These are phyloP conservation scores for Brachyrhaphis roseni DNA, from an alignment of 2,797 vertebrate genomes.

Conservation along the genomic window DNA sequence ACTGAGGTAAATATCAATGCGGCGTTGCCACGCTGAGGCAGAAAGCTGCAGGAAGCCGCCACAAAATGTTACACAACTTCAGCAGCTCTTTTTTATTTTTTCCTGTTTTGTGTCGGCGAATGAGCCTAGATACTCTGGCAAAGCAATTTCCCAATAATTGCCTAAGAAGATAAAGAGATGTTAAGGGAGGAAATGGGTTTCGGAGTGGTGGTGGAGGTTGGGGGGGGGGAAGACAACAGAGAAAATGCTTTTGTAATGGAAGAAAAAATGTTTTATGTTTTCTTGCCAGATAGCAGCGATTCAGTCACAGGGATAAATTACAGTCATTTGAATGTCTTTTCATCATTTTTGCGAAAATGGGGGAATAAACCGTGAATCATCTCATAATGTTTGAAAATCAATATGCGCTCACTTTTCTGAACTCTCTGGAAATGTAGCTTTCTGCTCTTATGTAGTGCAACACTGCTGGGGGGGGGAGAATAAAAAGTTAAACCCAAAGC, in stretches of 20 bases:
- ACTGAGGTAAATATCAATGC: constrained; percentile 41
- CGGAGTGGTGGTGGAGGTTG: background rate
- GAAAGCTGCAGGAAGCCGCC: constrained; percentile 18
- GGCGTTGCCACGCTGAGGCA: constrained; percentile 5
- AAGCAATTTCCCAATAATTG: constrained; percentile 53
- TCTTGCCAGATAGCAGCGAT: constrained; percentile 24
- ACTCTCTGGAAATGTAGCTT: constrained; percentile 3
- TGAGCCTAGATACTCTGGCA: constrained; percentile 16
- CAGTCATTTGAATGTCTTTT: constrained; percentile 43
- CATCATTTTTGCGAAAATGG: constrained; percentile 38
- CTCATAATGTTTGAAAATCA: constrained; percentile 21
- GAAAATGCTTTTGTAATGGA: constrained; percentile 50
- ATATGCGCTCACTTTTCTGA: constrained; percentile 13
- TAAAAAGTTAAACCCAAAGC: constrained; percentile 7
- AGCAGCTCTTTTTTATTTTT: background rate
- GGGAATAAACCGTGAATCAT: constrained; percentile 47
- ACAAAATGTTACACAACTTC: constrained; percentile 22
- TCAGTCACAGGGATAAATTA: constrained; percentile 40
- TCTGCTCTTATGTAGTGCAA: background rate
- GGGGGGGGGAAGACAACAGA: constrained; percentile 20
- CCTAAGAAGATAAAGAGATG: constrained; percentile 39
- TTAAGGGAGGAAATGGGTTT: constrained; percentile 36
- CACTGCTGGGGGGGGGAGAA: background rate
- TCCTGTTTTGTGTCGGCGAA: constrained; percentile 19
- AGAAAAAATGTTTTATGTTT: constrained; percentile 43